Evolutionary conservation across 2,888 invertebrate genomes (phyloP).

Genomic region (Nomada hirtipes): DNA sequence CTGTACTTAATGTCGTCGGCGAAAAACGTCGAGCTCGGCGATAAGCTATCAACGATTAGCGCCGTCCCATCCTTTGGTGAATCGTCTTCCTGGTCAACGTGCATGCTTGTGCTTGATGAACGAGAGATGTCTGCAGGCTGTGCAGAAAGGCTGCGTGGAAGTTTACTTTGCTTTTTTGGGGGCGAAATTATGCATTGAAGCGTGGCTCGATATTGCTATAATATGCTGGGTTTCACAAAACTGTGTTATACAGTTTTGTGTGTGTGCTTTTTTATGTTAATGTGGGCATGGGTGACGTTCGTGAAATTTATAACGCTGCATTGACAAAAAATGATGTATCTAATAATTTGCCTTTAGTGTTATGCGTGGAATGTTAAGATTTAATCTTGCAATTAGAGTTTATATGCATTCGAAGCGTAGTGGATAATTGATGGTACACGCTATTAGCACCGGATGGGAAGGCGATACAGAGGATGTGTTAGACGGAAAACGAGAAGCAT

Average conservation of each 20-base stretch:
- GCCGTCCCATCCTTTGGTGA: not conserved
- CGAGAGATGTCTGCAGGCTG: not conserved
- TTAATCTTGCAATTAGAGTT: not conserved
- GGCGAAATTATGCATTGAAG: no score
- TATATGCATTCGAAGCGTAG: not conserved
- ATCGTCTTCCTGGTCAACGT: slow-evolving; percentile 14
- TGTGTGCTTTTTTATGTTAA: no score
- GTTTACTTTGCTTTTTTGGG: no score
- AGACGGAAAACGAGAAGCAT: not conserved
- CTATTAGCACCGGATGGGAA: not conserved
- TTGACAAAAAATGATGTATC: no score
- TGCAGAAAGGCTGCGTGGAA: no score
- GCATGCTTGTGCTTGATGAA: not conserved
- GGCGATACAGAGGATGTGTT: not conserved
- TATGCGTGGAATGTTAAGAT: not conserved
- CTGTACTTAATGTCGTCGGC: slow-evolving; percentile 59
- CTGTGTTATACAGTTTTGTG: no score
- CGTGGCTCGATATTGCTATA: no score
- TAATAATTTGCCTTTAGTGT: not conserved
- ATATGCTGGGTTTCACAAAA: no score
- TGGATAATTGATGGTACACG: not conserved
- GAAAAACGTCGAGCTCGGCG: slow-evolving; percentile 60
- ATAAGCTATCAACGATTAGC: slow-evolving; percentile 52
- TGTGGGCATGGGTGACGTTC: no score
- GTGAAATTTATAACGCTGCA: no score